Percentiles rank a stretch among this genome's conserved stretches.
Evolutionary conservation across 92 coral and sea anemone species (phyloP).

Genomic region (Epizoanthus scotinus): DNA sequence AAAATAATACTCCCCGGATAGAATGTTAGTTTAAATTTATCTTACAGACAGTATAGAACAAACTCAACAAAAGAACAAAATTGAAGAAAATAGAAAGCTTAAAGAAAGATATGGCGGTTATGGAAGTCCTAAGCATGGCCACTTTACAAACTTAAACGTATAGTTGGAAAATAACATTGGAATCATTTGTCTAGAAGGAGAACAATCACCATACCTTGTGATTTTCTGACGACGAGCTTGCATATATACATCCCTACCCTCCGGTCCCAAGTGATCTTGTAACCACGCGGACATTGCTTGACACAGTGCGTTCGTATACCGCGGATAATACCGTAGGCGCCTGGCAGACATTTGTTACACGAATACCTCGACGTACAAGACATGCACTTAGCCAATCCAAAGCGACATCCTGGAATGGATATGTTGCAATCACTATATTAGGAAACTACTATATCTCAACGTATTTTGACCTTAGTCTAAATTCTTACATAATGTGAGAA

Average conservation of each 20-base stretch:
- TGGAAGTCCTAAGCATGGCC: no score
- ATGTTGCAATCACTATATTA: neutral
- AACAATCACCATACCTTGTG: neutral
- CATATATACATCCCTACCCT: conserved; percentile 8
- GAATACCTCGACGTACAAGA: conserved; percentile 10
- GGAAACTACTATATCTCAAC: neutral
- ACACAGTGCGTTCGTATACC: neutral
- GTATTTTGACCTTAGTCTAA: neutral
- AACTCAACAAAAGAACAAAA: no score
- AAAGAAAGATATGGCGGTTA: no score
- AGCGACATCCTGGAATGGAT: neutral
- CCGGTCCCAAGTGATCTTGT: neutral
- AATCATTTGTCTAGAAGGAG: neutral
- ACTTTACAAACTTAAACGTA: no score
- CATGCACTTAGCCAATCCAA: conserved; percentile 13
- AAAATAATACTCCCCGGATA: no score
- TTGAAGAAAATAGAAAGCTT: no score
- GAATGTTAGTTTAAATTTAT: no score
- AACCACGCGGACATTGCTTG: conserved; percentile 24
- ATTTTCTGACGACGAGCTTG: neutral
- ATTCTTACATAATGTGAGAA: no score
- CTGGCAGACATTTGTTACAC: conserved; percentile 18
- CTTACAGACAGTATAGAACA: no score
- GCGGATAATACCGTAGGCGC: neutral
- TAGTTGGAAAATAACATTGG: neutral